Evolutionary conservation across 1,140 invertebrate genomes (phyloP), one percentile per base, ranked within the genome.

Genomic region (Sitophilus oryzae): DNA sequence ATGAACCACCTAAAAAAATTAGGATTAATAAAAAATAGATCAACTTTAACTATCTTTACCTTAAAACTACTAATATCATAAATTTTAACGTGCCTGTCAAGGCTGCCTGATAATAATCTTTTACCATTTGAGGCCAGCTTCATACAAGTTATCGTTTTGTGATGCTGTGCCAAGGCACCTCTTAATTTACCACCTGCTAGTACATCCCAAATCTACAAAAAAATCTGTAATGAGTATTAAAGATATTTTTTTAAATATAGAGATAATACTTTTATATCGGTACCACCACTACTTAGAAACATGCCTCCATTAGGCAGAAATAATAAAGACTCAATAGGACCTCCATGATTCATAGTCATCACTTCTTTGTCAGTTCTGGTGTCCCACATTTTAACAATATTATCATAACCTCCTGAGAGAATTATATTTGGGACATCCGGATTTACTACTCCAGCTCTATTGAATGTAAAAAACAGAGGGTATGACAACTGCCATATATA

Each of bases 81-180:
- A 60, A 98, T 84, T 77, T 97, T 97, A 0, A 98, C 86, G 75
- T 96, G 91, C 61, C 89, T 82, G 68, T 98, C 96, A 37, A 98
- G 74, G 2, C 91, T 93, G 4, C 85, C 91, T 6, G 93, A 96
- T 57, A 98, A 67, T 30, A 98, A 75, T 63, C 89, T 79, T 51
- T 82, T 84, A 19, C 85, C 86, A 67, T 91, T 83, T 18, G 83
- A 88, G 16, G 87, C 86, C 49, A 94, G 76, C 60, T 79, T 74
- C 16, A 96, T 64, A 60, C 85, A 86, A 2, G 92, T 96, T 1
- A 98, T 83, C 1, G 93, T 95, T 79, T 98, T 98, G 68, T 97
- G 92, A 72, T 98, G 87, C 67, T 90, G 83, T 36, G 83, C 82
- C 63, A 93, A 78, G 71, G 81, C 83, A 9, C 86, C 82, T 8